Conservation (phyloP, 1,140 invertebrate species). For the Drosophila ogumai region DNA sequence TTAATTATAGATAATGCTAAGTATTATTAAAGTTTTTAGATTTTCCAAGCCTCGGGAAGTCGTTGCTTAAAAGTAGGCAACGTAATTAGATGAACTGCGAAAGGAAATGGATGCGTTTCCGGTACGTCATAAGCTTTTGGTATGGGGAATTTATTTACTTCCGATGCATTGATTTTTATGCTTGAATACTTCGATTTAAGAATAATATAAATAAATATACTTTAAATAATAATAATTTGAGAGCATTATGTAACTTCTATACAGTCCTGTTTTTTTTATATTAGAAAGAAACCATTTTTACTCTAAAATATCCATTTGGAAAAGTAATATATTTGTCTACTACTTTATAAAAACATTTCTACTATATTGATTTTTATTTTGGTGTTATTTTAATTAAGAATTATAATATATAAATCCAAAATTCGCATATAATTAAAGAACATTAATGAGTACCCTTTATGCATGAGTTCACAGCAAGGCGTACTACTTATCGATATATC, state of each 20-base stretch:
- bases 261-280: no score
- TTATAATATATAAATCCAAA: background rate
- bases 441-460: constrained; percentile 1
- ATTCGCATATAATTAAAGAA: background rate
- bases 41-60: no score
- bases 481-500: constrained; percentile 1
- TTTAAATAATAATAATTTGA: background rate
- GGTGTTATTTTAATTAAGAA: background rate
- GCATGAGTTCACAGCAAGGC: background rate
- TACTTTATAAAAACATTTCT: no score
- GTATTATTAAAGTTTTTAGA: background rate
- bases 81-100: background rate
- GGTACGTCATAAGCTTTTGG: background rate
- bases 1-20: background rate
- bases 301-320: no score
- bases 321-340: no score
- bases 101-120: constrained; percentile 3
- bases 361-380: no score
- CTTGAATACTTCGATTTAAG: no score
- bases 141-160: background rate
- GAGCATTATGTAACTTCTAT: no score
- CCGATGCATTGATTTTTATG: background rate
- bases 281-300: no score
- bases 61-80: constrained; percentile 1
- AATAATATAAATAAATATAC: background rate